phyloP scores from a whole-genome alignment of 2,888 invertebrate species.

The Cabera pusaria region DNA sequence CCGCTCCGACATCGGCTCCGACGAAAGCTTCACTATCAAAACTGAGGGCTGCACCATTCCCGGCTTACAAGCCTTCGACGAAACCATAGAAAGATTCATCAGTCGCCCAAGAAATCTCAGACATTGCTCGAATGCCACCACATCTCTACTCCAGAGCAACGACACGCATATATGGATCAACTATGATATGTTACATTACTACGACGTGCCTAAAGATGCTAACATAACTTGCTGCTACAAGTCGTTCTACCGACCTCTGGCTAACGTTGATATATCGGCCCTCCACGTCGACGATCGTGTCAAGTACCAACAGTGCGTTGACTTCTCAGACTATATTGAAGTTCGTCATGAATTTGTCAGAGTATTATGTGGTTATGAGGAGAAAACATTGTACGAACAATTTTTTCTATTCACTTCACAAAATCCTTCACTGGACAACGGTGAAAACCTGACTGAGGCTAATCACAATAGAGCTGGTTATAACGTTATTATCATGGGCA shows the following conservation, averaged over 20 bases:
- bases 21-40: constrained; percentile 77
- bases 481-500: constrained; percentile 91
- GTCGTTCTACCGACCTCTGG: constrained; percentile 79
- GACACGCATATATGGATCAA: constrained; percentile 83
- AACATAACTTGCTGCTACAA: constrained; percentile 85
- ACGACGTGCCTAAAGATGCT: constrained; percentile 68
- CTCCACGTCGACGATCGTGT: constrained; percentile 72
- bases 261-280: constrained; percentile 70
- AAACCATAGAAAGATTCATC: constrained; percentile 79
- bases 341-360: constrained; percentile 86
- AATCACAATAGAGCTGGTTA: constrained; percentile 55
- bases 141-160: constrained; percentile 83
- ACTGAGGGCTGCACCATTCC: constrained; percentile 88
- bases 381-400: constrained; percentile 84
- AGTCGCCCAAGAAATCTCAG: constrained; percentile 68
- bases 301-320: constrained; percentile 72
- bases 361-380: constrained; percentile 83
- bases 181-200: constrained; percentile 65
- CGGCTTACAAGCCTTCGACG: constrained; percentile 84
- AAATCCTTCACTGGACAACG: constrained; percentile 44
- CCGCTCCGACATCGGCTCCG: constrained; percentile 40
- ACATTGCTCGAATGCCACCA: constrained; percentile 76
- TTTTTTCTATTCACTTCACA: constrained; percentile 86
- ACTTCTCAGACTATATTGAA: constrained; percentile 68
- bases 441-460: constrained; percentile 37